Percentiles rank a stretch among this genome's conserved stretches.
phyloP scores from a whole-genome alignment of 2,888 invertebrate species.

The Dryocosmus kuriphilus region DNA sequence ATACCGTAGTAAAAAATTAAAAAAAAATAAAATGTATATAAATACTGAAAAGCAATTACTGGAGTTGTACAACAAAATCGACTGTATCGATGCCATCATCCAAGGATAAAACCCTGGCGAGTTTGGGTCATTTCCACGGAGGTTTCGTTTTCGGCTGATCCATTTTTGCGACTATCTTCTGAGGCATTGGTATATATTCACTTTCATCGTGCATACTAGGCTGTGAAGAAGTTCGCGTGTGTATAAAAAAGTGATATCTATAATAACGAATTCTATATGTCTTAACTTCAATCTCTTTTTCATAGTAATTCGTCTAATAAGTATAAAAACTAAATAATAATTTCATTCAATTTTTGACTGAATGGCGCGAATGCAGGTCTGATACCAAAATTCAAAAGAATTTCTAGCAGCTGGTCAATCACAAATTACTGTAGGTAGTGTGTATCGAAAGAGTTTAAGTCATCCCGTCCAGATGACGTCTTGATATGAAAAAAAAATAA shows the following conservation, averaged over 20 bases:
- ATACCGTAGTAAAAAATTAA: slow-evolving; percentile 51
- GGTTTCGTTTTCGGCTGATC: slow-evolving; percentile 70
- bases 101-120: slow-evolving; percentile 46
- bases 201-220: slow-evolving; percentile 64
- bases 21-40: slow-evolving; percentile 44
- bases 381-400: not conserved
- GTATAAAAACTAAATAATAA: slow-evolving; percentile 34
- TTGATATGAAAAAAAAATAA: slow-evolving; percentile 8
- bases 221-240: slow-evolving; percentile 52
- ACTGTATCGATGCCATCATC: slow-evolving; percentile 66
- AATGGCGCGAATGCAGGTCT: not conserved
- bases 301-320: not conserved
- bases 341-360: not conserved
- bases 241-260: not conserved
- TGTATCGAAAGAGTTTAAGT: slow-evolving; percentile 1
- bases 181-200: slow-evolving; percentile 68
- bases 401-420: slow-evolving; percentile 6
- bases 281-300: not conserved
- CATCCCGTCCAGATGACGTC: slow-evolving; percentile 10
- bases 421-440: slow-evolving; percentile 2
- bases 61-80: slow-evolving; percentile 48
- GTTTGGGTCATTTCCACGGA: slow-evolving; percentile 73
- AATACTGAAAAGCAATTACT: slow-evolving; percentile 41
- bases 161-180: slow-evolving; percentile 62
- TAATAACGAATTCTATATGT: not conserved